Base-by-base conservation (phyloP, 2,888 invertebrate species). In the Polymixis lichenea region DNA sequence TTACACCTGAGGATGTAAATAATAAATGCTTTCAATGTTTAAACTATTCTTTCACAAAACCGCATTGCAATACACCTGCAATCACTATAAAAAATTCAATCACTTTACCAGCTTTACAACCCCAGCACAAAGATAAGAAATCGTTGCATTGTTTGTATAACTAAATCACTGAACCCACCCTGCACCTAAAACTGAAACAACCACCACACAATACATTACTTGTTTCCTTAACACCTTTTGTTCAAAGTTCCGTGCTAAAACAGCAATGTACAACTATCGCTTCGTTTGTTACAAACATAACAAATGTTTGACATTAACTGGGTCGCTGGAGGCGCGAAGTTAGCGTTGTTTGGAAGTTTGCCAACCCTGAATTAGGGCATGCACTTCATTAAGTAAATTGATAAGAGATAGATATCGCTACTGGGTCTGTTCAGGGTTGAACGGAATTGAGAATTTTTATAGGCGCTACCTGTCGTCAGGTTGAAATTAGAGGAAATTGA, bases 371-470 rank as follows among this genome's bases (percentile, higher is more conserved):
- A 93, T 92, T 92, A 92, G 92, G 89, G 87, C 91, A 89, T 86
- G 82, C 88, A 89, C 89, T 92, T 93, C 90, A 90, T 91, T 92
- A 90, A 88, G 86, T 89, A 89, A 92, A 93, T 92, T 92, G 92
- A 92, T 93, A 93, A 93, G 90, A 67, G 73, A 89, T 87, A 85
- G 80, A 74, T 70, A 84, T 66, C 56, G 81, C 78, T 78, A 77
- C 86, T 72, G 78, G 83, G 82, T 83, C 78, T 87, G 84, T 88
- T 90, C 84, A 79, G 83, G 56, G 67, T 51, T 79, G 28, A 22
- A 64, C 53, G 32, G n/a, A 71, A 65, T 56, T 79, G 43, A 75
- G 75, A 66, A 72, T 38, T 64, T 56, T 43, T 46, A 43, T 15
- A 56, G 5, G 43, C 15, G 28, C 43, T 8, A 60, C 58, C 49